phyloP scores from a whole-genome alignment of 2,888 invertebrate genomes.

The Schizotus pectinicornis region DNA sequence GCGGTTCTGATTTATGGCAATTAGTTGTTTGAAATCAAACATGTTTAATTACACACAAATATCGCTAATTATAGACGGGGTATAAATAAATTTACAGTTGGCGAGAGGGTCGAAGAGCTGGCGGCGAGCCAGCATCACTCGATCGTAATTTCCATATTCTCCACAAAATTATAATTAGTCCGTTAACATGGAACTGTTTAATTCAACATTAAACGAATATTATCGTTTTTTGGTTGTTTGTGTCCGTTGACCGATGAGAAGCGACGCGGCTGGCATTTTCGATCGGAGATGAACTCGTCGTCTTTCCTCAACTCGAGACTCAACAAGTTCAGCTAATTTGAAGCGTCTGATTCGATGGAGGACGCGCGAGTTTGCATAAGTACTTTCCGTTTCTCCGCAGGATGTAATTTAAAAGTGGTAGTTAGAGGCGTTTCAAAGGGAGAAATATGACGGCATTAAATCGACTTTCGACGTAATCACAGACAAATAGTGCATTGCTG shows the following conservation, averaged over 20 bases:
- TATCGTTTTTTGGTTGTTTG: conserved; percentile 2
- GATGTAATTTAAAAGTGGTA: conserved; percentile 25
- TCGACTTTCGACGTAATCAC: conserved; percentile 22
- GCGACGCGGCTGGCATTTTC: conserved; percentile 1
- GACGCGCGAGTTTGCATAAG: conserved; percentile 21
- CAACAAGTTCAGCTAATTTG: conserved; percentile 27
- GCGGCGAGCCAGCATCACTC: no score
- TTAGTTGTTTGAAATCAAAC: no score
- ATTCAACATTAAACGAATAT: not conserved
- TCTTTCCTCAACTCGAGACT: conserved; percentile 14
- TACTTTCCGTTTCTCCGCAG: conserved; percentile 24
- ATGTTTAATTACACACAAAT: no score
- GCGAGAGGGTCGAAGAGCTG: no score
- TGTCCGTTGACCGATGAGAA: not conserved
- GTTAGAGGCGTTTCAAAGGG: conserved; percentile 14
- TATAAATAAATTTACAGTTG: no score
- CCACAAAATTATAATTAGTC: no score
- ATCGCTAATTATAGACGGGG: no score
- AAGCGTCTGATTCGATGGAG: conserved; percentile 12
- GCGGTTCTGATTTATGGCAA: no score
- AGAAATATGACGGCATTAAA: conserved; percentile 22
- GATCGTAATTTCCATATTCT: no score
- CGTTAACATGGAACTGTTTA: no score
- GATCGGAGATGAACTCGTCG: conserved; percentile 11
- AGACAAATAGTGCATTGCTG: conserved; percentile 18